Conservation (phyloP, 2,113 vertebrate genomes). For the Ctenodactylus gundi region DNA sequence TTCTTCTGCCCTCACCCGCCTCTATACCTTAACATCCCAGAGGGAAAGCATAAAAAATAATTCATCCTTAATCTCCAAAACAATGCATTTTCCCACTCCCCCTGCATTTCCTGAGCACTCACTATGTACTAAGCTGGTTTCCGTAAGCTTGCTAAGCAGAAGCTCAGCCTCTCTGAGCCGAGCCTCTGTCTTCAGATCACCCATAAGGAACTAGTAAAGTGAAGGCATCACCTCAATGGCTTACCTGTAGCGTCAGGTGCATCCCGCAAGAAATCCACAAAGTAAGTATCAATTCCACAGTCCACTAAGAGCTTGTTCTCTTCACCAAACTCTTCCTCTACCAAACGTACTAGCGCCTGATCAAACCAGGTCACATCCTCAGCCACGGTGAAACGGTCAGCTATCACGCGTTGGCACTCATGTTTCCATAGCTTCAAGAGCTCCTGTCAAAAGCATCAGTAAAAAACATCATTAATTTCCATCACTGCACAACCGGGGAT, state of each 20-base stretch:
- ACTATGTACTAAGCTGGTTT: neutral
- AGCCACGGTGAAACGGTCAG: slow-evolving; percentile 91
- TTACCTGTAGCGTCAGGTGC: slow-evolving; percentile 91
- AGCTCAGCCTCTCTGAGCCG: neutral
- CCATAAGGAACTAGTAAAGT: neutral
- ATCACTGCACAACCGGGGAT: neutral
- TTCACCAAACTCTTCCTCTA: slow-evolving; percentile 86
- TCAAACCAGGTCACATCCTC: slow-evolving; percentile 95
- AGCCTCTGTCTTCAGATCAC: neutral
- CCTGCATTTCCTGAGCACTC: neutral
- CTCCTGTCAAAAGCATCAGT: slow-evolving; percentile 78
- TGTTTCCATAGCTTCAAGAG: slow-evolving; percentile 94
- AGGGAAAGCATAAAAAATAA: neutral
- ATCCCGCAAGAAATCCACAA: slow-evolving; percentile 96
- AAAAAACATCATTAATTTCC: neutral
- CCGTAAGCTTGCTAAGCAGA: neutral
- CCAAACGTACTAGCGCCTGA: slow-evolving; percentile 83
- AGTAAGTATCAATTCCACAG: slow-evolving; percentile 86
- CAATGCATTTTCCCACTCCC: neutral
- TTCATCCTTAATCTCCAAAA: neutral
- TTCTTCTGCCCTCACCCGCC: neutral
- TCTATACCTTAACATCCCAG: neutral
- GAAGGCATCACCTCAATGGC: neutral
- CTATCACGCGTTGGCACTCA: slow-evolving; percentile 95
- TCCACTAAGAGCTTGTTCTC: slow-evolving; percentile 81